Percentiles rank a stretch among this genome's conserved stretches.
Evolutionary conservation across 2,113 vertebrate species (phyloP).

Genomic region (Corvus hawaiiensis): DNA sequence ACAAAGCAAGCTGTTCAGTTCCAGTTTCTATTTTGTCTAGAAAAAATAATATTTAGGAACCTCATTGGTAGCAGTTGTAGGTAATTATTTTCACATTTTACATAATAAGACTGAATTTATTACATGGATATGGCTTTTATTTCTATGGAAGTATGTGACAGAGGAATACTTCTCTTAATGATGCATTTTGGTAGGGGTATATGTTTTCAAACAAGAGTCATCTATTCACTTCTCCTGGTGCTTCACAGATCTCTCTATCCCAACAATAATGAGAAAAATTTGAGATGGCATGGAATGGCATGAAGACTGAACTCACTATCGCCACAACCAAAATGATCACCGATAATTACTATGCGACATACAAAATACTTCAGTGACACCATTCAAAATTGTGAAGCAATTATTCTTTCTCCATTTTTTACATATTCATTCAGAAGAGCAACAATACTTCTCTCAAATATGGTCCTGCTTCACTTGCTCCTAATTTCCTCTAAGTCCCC

Average conservation of each 20-base stretch:
- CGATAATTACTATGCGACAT: not conserved
- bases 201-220: not conserved
- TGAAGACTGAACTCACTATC: not conserved
- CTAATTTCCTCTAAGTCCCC: not conserved
- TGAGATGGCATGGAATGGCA: not conserved
- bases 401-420: not conserved
- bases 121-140: not conserved
- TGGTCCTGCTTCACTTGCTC: not conserved
- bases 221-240: not conserved
- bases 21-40: not conserved
- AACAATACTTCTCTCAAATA: not conserved
- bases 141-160: not conserved
- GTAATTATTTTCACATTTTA: not conserved
- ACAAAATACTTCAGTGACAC: not conserved
- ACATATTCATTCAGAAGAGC: not conserved
- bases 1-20: not conserved
- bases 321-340: not conserved
- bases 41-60: not conserved
- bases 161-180: not conserved
- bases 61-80: not conserved
- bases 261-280: not conserved
- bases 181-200: not conserved
- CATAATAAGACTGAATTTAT: not conserved
- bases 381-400: not conserved
- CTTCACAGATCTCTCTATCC: not conserved